These are phyloP conservation scores for Rhingia campestris DNA, from an alignment of 2,888 invertebrate species.

Conservation along the genomic window DNA sequence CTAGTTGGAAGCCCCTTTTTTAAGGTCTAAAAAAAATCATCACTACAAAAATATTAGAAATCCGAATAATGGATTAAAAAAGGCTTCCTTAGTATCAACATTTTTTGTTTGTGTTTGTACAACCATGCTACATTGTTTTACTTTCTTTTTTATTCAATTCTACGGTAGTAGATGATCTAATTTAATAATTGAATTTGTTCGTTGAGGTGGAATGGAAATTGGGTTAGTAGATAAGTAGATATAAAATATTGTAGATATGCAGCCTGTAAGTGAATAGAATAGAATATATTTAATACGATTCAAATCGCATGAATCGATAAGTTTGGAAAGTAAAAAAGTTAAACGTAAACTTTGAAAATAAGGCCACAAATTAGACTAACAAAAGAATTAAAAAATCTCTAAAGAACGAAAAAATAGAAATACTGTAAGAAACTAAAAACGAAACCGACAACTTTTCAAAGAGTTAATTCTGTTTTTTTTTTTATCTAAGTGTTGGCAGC, in stretches of 20 bases:
- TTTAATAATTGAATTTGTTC: constrained; percentile 3
- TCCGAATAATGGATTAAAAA: constrained; percentile 45
- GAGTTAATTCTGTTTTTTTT: too few species aligned
- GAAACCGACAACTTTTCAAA: too few species aligned
- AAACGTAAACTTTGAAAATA: too few species aligned
- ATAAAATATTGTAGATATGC: neutral
- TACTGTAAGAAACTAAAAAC: too few species aligned
- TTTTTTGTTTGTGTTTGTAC: constrained; percentile 39
- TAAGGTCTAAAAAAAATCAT: constrained; percentile 44
- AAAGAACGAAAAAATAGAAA: too few species aligned
- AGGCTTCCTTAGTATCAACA: constrained; percentile 65
- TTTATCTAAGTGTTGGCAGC: too few species aligned
- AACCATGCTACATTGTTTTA: constrained; percentile 41
- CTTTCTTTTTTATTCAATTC: constrained; percentile 20
- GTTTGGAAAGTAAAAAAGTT: too few species aligned
- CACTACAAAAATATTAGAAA: constrained; percentile 57
- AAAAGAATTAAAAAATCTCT: too few species aligned
- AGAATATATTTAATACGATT: too few species aligned
- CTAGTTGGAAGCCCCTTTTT: constrained; percentile 63
- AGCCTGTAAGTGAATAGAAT: too few species aligned
- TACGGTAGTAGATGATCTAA: constrained; percentile 1
- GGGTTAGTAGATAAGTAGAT: neutral
- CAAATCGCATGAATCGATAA: too few species aligned
- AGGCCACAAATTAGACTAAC: too few species aligned
- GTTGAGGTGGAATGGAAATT: constrained; percentile 25